These are phyloP conservation scores for Ernsta delagoae DNA, from an alignment of 2,888 invertebrate species.

Conservation along the genomic window DNA sequence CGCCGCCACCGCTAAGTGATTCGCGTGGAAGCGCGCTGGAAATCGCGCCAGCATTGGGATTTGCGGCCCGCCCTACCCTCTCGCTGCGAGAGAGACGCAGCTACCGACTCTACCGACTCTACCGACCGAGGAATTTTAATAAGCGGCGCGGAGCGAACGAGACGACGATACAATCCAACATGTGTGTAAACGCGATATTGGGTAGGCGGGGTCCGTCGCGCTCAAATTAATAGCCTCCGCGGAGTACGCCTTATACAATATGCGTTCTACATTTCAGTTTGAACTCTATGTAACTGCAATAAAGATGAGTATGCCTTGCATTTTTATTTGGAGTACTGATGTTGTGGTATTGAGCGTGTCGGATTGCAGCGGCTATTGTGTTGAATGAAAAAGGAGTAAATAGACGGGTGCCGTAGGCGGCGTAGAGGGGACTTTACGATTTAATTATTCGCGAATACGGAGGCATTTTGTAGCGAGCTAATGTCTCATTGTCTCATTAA, in stretches of 20 bases:
- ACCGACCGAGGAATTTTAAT: slow-evolving; percentile 77
- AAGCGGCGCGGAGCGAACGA: slow-evolving; percentile 80
- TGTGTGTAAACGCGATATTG: slow-evolving; percentile 82
- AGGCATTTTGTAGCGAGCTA: slow-evolving; percentile 85
- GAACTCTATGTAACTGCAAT: slow-evolving; percentile 42
- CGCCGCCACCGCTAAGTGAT: slow-evolving; percentile 65
- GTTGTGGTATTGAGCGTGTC: slow-evolving; percentile 63
- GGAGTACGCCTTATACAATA: slow-evolving; percentile 77
- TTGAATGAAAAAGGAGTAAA: slow-evolving; percentile 85
- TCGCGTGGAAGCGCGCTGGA: slow-evolving; percentile 81
- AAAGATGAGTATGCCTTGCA: slow-evolving; percentile 50
- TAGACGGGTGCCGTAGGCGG: slow-evolving; percentile 81
- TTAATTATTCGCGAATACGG: slow-evolving; percentile 85
- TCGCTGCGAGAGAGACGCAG: slow-evolving; percentile 75
- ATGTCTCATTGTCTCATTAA: slow-evolving; percentile 85
- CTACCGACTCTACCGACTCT: slow-evolving; percentile 64
- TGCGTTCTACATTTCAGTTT: slow-evolving; percentile 42
- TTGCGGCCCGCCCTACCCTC: slow-evolving; percentile 66
- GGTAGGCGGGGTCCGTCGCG: slow-evolving; percentile 82
- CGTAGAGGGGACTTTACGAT: slow-evolving; percentile 84
- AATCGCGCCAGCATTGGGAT: slow-evolving; percentile 82
- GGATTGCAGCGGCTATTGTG: slow-evolving; percentile 83
- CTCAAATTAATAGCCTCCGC: slow-evolving; percentile 81
- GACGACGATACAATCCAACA: slow-evolving; percentile 76
- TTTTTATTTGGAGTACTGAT: slow-evolving; percentile 48